Conservation (phyloP, 2,113 vertebrate species). For the Machaerirhynchus nigripectus region DNA sequence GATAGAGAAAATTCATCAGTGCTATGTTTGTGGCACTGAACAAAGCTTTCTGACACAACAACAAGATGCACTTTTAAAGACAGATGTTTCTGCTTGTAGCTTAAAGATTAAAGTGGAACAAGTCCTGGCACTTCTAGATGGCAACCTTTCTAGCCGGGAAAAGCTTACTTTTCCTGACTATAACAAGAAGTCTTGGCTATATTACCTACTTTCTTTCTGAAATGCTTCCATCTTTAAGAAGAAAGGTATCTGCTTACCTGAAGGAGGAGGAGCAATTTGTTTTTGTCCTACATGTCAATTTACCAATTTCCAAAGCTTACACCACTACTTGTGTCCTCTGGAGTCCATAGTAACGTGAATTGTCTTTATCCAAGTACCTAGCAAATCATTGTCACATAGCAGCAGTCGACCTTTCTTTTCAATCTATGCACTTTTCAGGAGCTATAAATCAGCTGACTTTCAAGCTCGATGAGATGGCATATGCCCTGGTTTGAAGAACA, state of each 20-base stretch:
- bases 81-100: constrained; percentile 32
- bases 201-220: background rate
- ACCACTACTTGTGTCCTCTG: constrained; percentile 33
- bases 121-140: background rate
- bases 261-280: constrained; percentile 24
- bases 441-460: constrained; percentile 81
- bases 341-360: constrained; percentile 57
- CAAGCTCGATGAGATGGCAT: constrained; percentile 79
- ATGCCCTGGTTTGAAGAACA: constrained; percentile 83
- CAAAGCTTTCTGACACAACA: constrained; percentile 42
- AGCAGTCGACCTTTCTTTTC: constrained; percentile 74
- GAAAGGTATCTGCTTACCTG: background rate
- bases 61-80: constrained; percentile 4
- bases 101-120: constrained; percentile 42
- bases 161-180: background rate
- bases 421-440: constrained; percentile 73
- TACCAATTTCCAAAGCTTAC: constrained; percentile 40
- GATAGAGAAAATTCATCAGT: constrained; percentile 46
- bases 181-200: background rate
- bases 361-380: constrained; percentile 70
- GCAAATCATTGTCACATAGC: constrained; percentile 73
- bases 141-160: background rate
- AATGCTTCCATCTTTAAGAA: background rate
- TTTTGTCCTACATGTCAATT: constrained; percentile 39
- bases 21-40: background rate